phyloP scores from a whole-genome alignment of 2,797 vertebrate genomes.

The Eospalax fontanierii region DNA sequence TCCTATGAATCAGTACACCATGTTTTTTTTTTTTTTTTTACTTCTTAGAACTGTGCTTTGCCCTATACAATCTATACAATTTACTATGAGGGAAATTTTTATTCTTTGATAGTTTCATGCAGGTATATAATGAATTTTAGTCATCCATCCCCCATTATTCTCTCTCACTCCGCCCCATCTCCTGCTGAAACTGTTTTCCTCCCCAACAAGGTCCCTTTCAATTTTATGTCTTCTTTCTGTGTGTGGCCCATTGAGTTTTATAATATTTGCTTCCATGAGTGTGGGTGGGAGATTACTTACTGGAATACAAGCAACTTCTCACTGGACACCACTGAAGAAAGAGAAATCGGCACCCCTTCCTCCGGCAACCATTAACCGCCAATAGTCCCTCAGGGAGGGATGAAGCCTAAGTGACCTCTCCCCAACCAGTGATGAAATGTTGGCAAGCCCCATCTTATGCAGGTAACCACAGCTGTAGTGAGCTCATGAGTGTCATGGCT shows the following conservation, averaged over 20 bases:
- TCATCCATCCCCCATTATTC: not conserved
- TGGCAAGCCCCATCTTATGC: not conserved
- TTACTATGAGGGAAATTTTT: not conserved
- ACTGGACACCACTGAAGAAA: not conserved
- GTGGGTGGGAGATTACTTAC: not conserved
- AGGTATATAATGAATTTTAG: not conserved
- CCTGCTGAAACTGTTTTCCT: not conserved
- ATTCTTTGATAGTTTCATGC: not conserved
- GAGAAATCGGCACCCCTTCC: not conserved
- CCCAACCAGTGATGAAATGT: not conserved
- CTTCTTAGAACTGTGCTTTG: not conserved
- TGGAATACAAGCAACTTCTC: not conserved
- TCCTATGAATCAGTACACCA: not conserved
- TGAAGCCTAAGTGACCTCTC: not conserved
- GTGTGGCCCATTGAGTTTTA: not conserved
- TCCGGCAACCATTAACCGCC: not conserved
- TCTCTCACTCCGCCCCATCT: not conserved
- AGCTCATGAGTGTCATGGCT: not conserved
- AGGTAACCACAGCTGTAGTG: not conserved
- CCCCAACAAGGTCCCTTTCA: not conserved
- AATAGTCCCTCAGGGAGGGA: not conserved
- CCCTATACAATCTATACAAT: not conserved
- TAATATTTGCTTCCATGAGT: not conserved
- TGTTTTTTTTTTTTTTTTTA: constrained; percentile 38
- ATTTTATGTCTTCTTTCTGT: not conserved